These are phyloP conservation scores for Coptotermes formosanus DNA, from an alignment of 1,140 invertebrate genomes.

Conservation along the genomic window DNA sequence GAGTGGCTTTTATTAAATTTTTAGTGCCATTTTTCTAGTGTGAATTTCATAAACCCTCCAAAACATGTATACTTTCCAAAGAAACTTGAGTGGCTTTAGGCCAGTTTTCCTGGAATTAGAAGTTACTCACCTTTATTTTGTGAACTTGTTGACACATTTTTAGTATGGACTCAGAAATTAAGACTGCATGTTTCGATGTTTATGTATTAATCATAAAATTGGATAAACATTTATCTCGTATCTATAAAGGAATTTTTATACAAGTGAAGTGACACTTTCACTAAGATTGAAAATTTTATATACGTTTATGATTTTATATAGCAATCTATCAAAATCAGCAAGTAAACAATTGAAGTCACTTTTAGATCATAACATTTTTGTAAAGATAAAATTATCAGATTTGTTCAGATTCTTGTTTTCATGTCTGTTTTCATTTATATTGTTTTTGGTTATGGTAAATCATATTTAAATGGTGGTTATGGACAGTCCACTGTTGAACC, in stretches of 20 bases:
- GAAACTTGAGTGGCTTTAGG: not conserved
- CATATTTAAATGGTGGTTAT: not conserved
- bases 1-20: not conserved
- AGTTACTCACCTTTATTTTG: not conserved
- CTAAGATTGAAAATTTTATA: not conserved
- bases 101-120: not conserved
- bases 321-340: not conserved
- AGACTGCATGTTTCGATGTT: conserved; percentile 1
- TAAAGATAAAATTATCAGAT: not conserved
- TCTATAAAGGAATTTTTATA: not conserved
- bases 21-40: not conserved
- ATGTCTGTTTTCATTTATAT: not conserved
- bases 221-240: not conserved
- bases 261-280: not conserved
- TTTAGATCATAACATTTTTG: not conserved
- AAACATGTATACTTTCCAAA: not conserved
- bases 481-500: not conserved
- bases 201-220: conserved; percentile 2
- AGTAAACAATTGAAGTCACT: not conserved
- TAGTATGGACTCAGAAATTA: not conserved
- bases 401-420: not conserved
- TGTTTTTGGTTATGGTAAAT: not conserved
- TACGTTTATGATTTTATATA: not conserved
- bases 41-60: not conserved
- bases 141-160: not conserved